phyloP scores from a whole-genome alignment of 92 coral and sea anemone genomes.

The Parazoanthus darwini region DNA sequence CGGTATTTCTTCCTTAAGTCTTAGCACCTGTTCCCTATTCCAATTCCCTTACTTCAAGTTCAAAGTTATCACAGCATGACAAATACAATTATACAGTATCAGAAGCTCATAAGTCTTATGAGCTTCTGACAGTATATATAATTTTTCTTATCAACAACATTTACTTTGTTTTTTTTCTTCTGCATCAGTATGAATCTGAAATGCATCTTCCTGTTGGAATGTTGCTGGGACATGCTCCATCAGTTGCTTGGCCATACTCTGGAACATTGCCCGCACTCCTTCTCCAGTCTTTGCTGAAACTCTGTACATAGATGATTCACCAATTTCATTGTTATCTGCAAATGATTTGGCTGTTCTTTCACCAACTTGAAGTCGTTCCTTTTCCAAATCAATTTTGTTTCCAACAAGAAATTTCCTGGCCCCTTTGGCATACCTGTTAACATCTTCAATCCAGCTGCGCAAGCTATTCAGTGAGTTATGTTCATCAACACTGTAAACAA shows the following conservation, averaged over 20 bases:
- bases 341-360: slow-evolving; percentile 54
- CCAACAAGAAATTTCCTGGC: slow-evolving; percentile 87
- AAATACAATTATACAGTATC: too few relatives aligned
- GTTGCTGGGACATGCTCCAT: slow-evolving; percentile 44
- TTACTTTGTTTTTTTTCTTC: background rate
- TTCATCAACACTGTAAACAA: slow-evolving; percentile 82
- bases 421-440: slow-evolving; percentile 62
- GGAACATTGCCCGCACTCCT: slow-evolving; percentile 87
- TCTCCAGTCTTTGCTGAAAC: slow-evolving; percentile 93
- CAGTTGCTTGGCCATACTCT: slow-evolving; percentile 51
- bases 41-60: too few relatives aligned
- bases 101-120: too few relatives aligned
- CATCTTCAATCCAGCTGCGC: slow-evolving; percentile 78
- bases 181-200: slow-evolving; percentile 26
- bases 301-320: slow-evolving; percentile 40
- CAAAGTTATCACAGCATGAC: too few relatives aligned
- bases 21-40: too few relatives aligned
- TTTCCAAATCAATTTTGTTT: slow-evolving; percentile 81
- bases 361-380: slow-evolving; percentile 71
- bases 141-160: background rate
- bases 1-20: too few relatives aligned
- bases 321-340: slow-evolving; percentile 60
- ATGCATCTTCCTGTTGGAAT: slow-evolving; percentile 37
- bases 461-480: slow-evolving; percentile 67
- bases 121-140: too few relatives aligned